These are phyloP conservation scores for Ammospiza caudacuta DNA, from an alignment of 2,113 vertebrate species.

Conservation along the genomic window DNA sequence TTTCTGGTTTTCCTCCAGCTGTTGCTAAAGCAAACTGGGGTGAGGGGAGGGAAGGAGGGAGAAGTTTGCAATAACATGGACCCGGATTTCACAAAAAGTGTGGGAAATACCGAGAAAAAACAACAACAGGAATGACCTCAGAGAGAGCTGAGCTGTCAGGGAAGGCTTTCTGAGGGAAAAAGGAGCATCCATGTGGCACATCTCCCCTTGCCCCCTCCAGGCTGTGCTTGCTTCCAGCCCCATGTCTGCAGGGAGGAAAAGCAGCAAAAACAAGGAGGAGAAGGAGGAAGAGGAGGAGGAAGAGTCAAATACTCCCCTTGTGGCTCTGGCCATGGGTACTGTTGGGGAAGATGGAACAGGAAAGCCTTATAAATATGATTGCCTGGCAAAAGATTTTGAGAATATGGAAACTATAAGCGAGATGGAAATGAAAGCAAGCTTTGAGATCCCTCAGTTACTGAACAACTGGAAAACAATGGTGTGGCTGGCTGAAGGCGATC, in stretches of 20 bases:
- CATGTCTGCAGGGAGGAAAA: not conserved
- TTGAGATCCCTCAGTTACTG: too few species aligned
- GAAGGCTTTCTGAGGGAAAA: not conserved
- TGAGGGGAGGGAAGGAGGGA: not conserved
- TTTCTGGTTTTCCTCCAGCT: not conserved
- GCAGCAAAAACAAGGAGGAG: not conserved
- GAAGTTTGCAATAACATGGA: not conserved
- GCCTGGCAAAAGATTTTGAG: too few species aligned
- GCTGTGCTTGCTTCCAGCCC: not conserved
- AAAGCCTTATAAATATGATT: too few species aligned
- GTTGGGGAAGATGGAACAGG: too few species aligned
- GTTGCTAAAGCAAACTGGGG: not conserved
- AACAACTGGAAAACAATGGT: too few species aligned
- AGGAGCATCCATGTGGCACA: not conserved
- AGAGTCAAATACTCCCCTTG: not conserved
- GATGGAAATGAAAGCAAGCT: too few species aligned
- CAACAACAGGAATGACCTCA: not conserved
- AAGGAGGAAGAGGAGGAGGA: not conserved
- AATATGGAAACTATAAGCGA: too few species aligned
- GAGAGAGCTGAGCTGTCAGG: not conserved
- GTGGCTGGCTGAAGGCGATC: too few species aligned
- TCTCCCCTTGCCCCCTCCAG: not conserved
- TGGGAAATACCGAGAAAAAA: not conserved
- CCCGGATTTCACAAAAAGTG: not conserved
- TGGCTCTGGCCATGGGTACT: not conserved